A percentile compares a stretch with the other conserved stretches of the same genome.
These are phyloP conservation scores for Siniperca chuatsi DNA, from an alignment of 2,113 vertebrate genomes.

Conservation along the genomic window DNA sequence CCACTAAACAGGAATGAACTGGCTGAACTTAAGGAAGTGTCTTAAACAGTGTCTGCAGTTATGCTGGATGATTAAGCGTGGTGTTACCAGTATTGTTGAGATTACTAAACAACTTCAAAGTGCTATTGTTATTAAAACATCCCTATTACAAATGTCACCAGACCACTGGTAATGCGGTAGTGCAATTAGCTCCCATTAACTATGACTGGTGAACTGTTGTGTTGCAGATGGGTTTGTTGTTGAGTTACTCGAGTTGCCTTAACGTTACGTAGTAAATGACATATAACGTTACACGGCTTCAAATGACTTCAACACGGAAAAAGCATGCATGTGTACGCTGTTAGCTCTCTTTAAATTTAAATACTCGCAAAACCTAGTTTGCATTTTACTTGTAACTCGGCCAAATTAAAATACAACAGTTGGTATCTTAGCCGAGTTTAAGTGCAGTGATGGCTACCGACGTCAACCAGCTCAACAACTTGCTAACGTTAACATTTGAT, in stretches of 20 bases:
- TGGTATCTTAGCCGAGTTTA: not conserved
- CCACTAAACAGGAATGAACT: not conserved
- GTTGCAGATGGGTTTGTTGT: not conserved
- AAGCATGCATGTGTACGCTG: not conserved
- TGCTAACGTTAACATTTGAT: conserved; percentile 54
- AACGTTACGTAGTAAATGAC: not conserved
- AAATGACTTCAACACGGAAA: conserved; percentile 9
- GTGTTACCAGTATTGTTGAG: not conserved
- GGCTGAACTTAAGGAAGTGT: not conserved
- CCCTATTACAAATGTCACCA: not conserved
- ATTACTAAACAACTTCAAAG: not conserved
- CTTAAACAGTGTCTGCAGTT: not conserved
- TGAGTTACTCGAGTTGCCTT: not conserved
- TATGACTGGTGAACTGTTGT: conserved; percentile 4
- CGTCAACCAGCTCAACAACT: conserved; percentile 37
- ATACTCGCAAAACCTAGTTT: not conserved
- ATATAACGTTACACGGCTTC: conserved; percentile 5
- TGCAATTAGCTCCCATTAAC: not conserved
- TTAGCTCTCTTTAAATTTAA: not conserved
- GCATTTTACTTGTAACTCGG: not conserved
- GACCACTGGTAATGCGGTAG: not conserved
- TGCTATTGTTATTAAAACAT: not conserved
- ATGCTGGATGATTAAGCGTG: too few relatives aligned
- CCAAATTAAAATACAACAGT: not conserved
- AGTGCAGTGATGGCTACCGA: not conserved